These are phyloP conservation scores for Plagodis dolabraria DNA, from an alignment of 2,888 invertebrate genomes.

Conservation along the genomic window DNA sequence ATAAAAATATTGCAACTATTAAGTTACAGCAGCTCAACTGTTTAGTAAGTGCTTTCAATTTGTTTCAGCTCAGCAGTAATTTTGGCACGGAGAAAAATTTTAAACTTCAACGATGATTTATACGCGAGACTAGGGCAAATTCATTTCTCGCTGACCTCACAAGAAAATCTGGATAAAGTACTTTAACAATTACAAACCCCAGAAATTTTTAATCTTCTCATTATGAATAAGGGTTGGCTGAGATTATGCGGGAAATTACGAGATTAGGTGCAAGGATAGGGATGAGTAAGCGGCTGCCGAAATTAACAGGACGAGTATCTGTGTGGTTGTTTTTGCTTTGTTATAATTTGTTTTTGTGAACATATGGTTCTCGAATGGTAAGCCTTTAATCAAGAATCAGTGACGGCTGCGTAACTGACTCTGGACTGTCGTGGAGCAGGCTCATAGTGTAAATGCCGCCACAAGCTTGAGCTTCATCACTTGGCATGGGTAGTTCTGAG, in stretches of 20 bases:
- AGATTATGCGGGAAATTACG: conserved; percentile 65
- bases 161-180: conserved; percentile 63
- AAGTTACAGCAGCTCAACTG: too few relatives aligned
- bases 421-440: too few relatives aligned
- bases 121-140: conserved; percentile 35
- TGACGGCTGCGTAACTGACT: too few relatives aligned
- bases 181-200: conserved; percentile 64
- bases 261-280: conserved; percentile 52
- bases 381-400: too few relatives aligned
- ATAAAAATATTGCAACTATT: too few relatives aligned
- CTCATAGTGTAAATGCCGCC: too few relatives aligned
- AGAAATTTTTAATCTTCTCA: conserved; percentile 72
- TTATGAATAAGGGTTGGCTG: conserved; percentile 64
- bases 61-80: neutral
- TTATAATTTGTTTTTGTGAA: too few relatives aligned
- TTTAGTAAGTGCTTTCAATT: neutral
- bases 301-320: conserved; percentile 35
- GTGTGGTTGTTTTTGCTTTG: conserved; percentile 24
- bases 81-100: conserved; percentile 20
- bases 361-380: too few relatives aligned
- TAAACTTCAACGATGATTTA: conserved; percentile 31
- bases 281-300: conserved; percentile 42
- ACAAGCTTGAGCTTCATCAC: too few relatives aligned
- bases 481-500: too few relatives aligned
- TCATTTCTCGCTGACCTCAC: conserved; percentile 41